phyloP scores from a whole-genome alignment of 2,888 invertebrate genomes.

The Junonia oenone region DNA sequence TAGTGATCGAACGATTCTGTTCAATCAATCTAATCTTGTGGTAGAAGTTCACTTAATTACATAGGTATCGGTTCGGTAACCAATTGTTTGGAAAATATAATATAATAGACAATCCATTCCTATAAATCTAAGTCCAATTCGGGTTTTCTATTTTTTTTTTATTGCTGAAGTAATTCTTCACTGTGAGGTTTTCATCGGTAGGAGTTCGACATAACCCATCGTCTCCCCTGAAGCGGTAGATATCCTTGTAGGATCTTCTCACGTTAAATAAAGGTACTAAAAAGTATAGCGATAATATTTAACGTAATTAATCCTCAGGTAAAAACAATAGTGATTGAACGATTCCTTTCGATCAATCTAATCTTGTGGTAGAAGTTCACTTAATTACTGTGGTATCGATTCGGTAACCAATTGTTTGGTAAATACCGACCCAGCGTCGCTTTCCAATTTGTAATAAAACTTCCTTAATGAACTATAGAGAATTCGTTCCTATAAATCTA shows the following conservation, averaged over 20 bases:
- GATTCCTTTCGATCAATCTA: not conserved
- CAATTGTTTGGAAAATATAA: no score
- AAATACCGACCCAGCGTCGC: not conserved
- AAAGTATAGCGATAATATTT: no score
- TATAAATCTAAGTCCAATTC: no score
- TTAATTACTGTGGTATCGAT: not conserved
- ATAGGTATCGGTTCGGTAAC: not conserved
- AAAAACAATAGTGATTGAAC: not conserved
- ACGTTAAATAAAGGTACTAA: no score
- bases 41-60: not conserved
- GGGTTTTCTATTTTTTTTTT: no score
- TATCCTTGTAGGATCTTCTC: no score
- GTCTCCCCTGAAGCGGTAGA: no score
- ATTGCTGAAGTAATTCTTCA: no score
- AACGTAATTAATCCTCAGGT: not conserved
- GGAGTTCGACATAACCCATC: no score
- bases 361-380: not conserved
- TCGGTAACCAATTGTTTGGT: not conserved
- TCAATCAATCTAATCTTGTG: not conserved
- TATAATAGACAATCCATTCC: no score
- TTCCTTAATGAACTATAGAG: conserved; percentile 7
- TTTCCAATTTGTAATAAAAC: conserved; percentile 6
- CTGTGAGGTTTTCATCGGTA: no score
- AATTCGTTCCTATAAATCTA: not conserved
- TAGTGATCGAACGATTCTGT: not conserved